Evolutionary conservation across 2,888 invertebrate species (phyloP).

Genomic region (Diaprepes abbreviatus): DNA sequence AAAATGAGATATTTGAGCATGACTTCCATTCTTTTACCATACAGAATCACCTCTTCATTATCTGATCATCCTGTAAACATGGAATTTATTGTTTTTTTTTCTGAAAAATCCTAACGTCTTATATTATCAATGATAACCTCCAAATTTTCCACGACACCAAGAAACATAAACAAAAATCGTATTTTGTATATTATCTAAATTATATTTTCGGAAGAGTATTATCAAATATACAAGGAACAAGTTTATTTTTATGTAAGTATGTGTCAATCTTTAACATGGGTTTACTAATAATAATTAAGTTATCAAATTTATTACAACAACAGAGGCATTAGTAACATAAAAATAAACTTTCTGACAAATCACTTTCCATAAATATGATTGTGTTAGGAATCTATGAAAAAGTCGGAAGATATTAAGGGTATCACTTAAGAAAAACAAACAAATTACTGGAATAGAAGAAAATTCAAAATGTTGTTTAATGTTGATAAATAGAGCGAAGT

Average conservation of each 20-base stretch:
- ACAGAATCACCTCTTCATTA: too few relatives aligned
- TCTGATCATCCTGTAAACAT: too few relatives aligned
- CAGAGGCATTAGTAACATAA: background rate
- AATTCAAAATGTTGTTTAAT: too few relatives aligned
- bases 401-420: background rate
- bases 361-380: slow-evolving; percentile 12
- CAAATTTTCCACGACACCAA: background rate
- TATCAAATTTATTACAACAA: slow-evolving; percentile 19
- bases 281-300: slow-evolving; percentile 11
- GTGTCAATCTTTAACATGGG: slow-evolving; percentile 9
- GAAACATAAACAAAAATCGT: background rate
- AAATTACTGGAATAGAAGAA: background rate
- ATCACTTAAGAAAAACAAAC: background rate
- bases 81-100: too few relatives aligned
- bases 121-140: too few relatives aligned
- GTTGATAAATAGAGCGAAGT: too few relatives aligned
- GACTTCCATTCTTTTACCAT: too few relatives aligned
- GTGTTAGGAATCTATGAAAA: background rate
- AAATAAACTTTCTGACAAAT: slow-evolving; percentile 29
- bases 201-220: background rate
- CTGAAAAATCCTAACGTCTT: too few relatives aligned
- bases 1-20: too few relatives aligned
- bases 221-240: background rate
- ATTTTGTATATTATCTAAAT: background rate
- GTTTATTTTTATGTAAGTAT: slow-evolving; percentile 4